These are phyloP conservation scores for Spodoptera exigua DNA, from an alignment of 2,888 invertebrate species.

Conservation along the genomic window DNA sequence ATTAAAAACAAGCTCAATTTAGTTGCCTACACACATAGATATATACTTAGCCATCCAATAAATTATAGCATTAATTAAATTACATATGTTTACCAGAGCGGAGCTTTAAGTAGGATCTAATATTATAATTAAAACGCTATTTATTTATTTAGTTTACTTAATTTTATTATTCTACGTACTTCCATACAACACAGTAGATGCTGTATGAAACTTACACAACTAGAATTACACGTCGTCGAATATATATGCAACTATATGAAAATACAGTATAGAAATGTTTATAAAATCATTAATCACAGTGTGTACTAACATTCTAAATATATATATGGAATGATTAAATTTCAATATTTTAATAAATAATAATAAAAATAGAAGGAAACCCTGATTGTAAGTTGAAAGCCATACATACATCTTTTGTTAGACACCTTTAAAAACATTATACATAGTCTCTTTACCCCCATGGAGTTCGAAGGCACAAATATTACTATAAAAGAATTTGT, in stretches of 20 bases:
- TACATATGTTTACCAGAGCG: too few species aligned
- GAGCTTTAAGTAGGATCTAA: too few species aligned
- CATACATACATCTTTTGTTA: conserved; percentile 60
- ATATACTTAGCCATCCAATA: too few species aligned
- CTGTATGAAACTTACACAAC: conserved; percentile 81
- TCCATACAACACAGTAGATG: conserved; percentile 74
- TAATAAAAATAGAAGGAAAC: conserved; percentile 57
- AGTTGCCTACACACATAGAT: too few species aligned
- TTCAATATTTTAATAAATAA: conserved; percentile 68
- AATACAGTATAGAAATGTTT: conserved; percentile 71
- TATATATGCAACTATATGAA: conserved; percentile 70
- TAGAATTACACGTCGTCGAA: conserved; percentile 72
- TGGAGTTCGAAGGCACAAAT: conserved; percentile 75
- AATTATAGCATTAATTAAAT: too few species aligned
- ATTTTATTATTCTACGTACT: conserved; percentile 82
- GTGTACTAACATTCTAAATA: conserved; percentile 77
- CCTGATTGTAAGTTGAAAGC: conserved; percentile 63
- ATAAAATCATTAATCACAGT: conserved; percentile 83
- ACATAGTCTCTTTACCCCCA: conserved; percentile 61
- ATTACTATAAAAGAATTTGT: conserved; percentile 63
- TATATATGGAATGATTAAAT: conserved; percentile 81
- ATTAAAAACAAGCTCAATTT: too few species aligned
- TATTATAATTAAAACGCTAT: conserved; percentile 30
- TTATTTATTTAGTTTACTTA: conserved; percentile 56
- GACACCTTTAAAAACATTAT: conserved; percentile 64